Evolutionary conservation across 92 coral and sea anemone species (phyloP).

Genomic region (Zoanthus solanderi): DNA sequence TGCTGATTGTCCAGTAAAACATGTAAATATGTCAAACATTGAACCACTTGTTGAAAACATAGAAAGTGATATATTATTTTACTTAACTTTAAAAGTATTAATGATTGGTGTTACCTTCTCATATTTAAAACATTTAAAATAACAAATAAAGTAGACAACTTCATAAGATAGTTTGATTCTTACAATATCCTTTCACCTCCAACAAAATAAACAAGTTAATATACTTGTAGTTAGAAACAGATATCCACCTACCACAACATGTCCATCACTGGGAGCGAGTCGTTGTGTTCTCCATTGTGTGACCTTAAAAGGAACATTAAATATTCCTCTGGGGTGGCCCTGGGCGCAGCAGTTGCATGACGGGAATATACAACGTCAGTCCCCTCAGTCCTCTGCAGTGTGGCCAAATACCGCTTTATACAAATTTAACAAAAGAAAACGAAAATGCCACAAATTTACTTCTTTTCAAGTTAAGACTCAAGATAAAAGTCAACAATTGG

Average conservation of each 20-base stretch:
- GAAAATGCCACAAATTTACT: background rate
- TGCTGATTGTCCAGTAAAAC: no score
- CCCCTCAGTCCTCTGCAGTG: slow-evolving; percentile 80
- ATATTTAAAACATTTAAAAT: no score
- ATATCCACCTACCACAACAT: slow-evolving; percentile 79
- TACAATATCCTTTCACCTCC: background rate
- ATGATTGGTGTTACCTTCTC: no score
- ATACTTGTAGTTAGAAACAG: background rate
- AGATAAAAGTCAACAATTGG: no score
- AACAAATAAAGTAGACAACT: no score
- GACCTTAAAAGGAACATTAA: slow-evolving; percentile 88
- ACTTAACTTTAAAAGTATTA: no score
- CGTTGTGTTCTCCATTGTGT: slow-evolving; percentile 82
- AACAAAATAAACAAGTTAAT: background rate
- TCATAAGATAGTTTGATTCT: background rate
- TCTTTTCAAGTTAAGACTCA: no score
- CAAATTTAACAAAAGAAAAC: background rate
- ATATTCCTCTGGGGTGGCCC: slow-evolving; percentile 94
- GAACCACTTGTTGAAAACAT: no score
- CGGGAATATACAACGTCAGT: slow-evolving; percentile 75
- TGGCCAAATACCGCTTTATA: slow-evolving; percentile 78
- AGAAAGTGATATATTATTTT: no score
- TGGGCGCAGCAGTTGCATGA: slow-evolving; percentile 68
- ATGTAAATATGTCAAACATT: no score
- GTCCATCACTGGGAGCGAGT: slow-evolving; percentile 88